Base-by-base conservation (phyloP, 2,113 vertebrate species). In the Oncorhynchus gorbuscha region DNA sequence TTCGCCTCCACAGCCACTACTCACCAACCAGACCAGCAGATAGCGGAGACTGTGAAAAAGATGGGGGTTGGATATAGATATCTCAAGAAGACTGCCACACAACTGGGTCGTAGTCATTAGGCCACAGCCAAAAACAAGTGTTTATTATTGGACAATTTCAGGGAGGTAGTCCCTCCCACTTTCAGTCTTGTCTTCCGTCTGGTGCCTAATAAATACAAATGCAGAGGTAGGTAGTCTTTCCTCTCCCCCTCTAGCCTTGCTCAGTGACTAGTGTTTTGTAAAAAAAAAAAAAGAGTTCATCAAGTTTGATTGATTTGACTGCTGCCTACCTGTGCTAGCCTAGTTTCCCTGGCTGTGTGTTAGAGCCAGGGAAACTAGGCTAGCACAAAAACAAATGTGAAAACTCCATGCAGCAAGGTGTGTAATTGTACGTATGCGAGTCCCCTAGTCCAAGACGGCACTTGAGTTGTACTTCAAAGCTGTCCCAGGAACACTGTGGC, bases 401-500 rank as follows among this genome's bases (percentile, higher is more conserved):
- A 48, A 62, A 24, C 22, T 9, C 59, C 16, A 18, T 35, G 13
- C 72, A 30, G 18, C 30, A 8, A n/a, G 18, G n/a, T 14, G 26
- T 45, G 39, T 6, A 7, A n/a, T 24, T 69, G 68, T 69, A 51
- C 22, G 39, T 45, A n/a, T 51, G 20, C 13, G 48, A 24, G 24
- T 45, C 39, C 22, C 16, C 14, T 39, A 11, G 26, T 1, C 48
- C 22, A 64, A 71, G 68, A 45, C 61, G 62, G 65, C 71, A 67
- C 16, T 45, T 45, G 39, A 45, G 39, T 45, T 45, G 39, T 11
- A 77, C 75, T 79, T 81, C 68, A 64, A 72, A 61, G n/a, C 11
- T 74, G 87, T 87, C 39, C 76, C 45, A 69, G 79, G 81, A 81
- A 80, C 74, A 77, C 58, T 14, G 22, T 30, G 66, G 18, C 20